Evolutionary conservation across 1,140 invertebrate genomes (phyloP), one percentile per base, ranked within the genome.

Genomic region (Microplitis demolitor): DNA sequence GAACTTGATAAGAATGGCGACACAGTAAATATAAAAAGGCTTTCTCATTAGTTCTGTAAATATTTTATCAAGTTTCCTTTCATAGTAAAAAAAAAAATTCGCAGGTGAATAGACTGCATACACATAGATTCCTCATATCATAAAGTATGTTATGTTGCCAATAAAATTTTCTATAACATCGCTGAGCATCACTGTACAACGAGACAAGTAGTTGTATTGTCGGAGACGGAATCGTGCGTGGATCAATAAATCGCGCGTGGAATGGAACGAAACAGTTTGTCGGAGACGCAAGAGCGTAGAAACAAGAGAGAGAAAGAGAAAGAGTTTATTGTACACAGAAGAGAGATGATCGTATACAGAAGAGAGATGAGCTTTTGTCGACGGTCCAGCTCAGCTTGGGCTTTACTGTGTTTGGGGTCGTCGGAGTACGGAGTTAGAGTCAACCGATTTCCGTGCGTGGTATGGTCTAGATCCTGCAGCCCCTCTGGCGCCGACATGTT

Each of bases 191-290:
- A 80, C 78, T 82, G 81, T 74, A 67, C 78, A 24, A 62, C 9
- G 74, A 63, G 70, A 70, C 62, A 74, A 64, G 37, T 68, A 13
- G 24, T 54, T 2, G 14, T 31, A 34, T 69, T 70, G 51, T 53
- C 33, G 53, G 51, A 24, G 63, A 67, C 64, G 76, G 78, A 80
- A 80, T 81, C 79, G 84, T 85, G 85, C 84, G 85, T 85, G 84
- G 85, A 86, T 86, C 85, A 86, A 86, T 86, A 86, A 86, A 85
- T 86, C 82, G 82, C 84, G 80, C 82, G 83, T 84, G 79, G 78
- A 83, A 82, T 77, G 78, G 76, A 77, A 76, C 77, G 78, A 77
- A 66, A 82, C 74, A 79, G 81, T 80, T 82, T 78, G 79, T 70
- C 78, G 71, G 76, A 80, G 79, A 81, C 77, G 71, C 77, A 80